Evolutionary conservation across 1,140 invertebrate species (phyloP).

Genomic region (Trialeurodes vaporariorum): DNA sequence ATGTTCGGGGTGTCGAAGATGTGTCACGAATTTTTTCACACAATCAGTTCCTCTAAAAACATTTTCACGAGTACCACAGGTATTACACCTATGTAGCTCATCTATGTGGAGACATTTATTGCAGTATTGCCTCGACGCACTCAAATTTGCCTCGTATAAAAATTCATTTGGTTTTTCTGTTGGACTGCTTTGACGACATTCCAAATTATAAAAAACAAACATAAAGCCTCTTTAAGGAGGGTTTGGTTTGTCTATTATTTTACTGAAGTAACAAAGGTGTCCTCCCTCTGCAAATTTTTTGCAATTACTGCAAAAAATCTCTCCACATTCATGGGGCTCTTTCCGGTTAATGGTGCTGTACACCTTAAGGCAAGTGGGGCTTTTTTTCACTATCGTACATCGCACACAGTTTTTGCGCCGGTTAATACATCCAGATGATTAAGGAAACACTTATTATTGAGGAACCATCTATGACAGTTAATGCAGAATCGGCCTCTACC

Average conservation of each 20-base stretch:
- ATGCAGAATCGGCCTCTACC: no score
- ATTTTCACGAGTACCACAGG: not conserved
- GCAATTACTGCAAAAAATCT: not conserved
- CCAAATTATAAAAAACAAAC: constrained; percentile 10
- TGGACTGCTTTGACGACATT: not conserved
- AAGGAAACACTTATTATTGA: no score
- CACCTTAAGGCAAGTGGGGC: not conserved
- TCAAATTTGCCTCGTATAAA: not conserved
- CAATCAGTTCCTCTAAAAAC: not conserved
- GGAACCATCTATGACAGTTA: no score
- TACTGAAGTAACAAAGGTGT: not conserved
- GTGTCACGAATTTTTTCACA: not conserved
- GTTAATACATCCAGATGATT: no score
- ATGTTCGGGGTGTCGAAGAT: not conserved
- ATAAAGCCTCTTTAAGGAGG: not conserved
- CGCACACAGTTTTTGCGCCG: no score
- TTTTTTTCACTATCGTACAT: no score
- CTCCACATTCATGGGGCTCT: not conserved
- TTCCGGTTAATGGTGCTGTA: not conserved
- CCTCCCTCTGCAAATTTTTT: not conserved
- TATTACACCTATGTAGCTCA: not conserved
- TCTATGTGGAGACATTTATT: not conserved
- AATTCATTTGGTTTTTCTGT: not conserved
- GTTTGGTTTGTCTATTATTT: not conserved
- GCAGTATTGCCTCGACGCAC: not conserved